phyloP scores from a whole-genome alignment of 1,140 invertebrate species.

The Cataglyphis hispanica region DNA sequence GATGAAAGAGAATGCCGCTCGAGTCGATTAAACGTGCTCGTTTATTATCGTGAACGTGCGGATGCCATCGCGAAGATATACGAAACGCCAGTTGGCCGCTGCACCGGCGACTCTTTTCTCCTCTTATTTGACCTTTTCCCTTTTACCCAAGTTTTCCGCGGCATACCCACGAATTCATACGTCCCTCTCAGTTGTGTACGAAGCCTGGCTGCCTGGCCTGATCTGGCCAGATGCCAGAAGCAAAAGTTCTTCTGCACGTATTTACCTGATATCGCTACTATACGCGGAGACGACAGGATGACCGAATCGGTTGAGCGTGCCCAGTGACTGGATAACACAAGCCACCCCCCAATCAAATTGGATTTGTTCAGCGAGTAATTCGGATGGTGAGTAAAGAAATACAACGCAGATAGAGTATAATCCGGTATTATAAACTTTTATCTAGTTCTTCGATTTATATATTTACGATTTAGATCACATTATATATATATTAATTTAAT shows the following conservation, averaged over 20 bases:
- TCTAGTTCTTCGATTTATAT: conserved; percentile 10
- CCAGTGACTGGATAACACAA: conserved; percentile 51
- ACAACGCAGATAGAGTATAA: conserved; percentile 23
- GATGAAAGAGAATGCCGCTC: conserved; percentile 18
- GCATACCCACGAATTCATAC: conserved; percentile 11
- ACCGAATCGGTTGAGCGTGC: conserved; percentile 43
- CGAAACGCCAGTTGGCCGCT: conserved; percentile 14
- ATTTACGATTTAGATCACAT: no score
- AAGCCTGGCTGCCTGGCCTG: neutral
- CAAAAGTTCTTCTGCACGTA: conserved; percentile 62
- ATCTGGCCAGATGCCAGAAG: conserved; percentile 45
- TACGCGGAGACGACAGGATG: conserved; percentile 42
- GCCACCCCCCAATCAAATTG: conserved; percentile 38
- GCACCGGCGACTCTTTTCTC: neutral
- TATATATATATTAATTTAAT: no score
- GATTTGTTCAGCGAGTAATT: conserved; percentile 60
- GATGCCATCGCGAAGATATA: neutral
- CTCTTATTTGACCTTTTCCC: conserved; percentile 17
- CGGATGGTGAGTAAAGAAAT: conserved; percentile 26
- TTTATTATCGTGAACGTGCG: conserved; percentile 49
- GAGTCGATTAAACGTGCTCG: conserved; percentile 47
- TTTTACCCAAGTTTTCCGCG: conserved; percentile 19
- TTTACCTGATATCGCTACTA: conserved; percentile 53
- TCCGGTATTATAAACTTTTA: conserved; percentile 1
- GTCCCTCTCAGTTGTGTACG: conserved; percentile 26